Evolutionary conservation across 2,113 vertebrate genomes (phyloP), one percentile per base, ranked within the genome.

Genomic region (Mormoops blainvillei): DNA sequence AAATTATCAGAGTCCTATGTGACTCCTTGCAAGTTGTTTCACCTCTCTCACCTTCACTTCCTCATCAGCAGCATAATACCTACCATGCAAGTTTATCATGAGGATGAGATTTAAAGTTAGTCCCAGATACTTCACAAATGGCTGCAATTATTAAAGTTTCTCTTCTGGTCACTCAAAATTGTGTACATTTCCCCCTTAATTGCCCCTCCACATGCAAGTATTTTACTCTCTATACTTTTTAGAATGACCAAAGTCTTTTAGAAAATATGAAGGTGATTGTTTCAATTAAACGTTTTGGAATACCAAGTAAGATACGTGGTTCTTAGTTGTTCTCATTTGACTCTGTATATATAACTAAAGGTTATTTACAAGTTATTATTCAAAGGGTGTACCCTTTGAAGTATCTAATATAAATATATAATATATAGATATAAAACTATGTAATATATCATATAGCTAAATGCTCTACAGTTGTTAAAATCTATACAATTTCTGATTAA

Each of bases 221-320:
- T 65, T 73, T 89, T 86, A 77, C 31, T 19, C 92, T 94, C 92
- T 70, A 87, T 61, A 52, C 38, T 74, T 87, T 86, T 82, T 74
- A 80, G 50, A 91, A 50, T n/a, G 43, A 78, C 43, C 10, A 12
- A 78, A 45, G 8, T 50, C 28, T 92, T 96, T 83, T 56, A 12
- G 16, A 67, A 88, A 78, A 80, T 82, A 33, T 26, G 12, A 80
- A 38, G 2, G 19, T 28, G 16, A 8, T 26, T 87, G 5, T 70
- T 93, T 77, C 16, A 63, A 31, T 71, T 80, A 80, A 82, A 74
- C 58, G 1, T 0, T 31, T 95, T 12, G 13, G 38, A 63, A 78
- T 74, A 15, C 50, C 18, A 84, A 12, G 22, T 19, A 87, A 81
- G 15, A 5, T 6, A 33, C 10, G 13, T 28, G 0, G n/a, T n/a